These are phyloP conservation scores for Platynereis dumerilii DNA, from an alignment of 2,888 invertebrate species.

Conservation along the genomic window DNA sequence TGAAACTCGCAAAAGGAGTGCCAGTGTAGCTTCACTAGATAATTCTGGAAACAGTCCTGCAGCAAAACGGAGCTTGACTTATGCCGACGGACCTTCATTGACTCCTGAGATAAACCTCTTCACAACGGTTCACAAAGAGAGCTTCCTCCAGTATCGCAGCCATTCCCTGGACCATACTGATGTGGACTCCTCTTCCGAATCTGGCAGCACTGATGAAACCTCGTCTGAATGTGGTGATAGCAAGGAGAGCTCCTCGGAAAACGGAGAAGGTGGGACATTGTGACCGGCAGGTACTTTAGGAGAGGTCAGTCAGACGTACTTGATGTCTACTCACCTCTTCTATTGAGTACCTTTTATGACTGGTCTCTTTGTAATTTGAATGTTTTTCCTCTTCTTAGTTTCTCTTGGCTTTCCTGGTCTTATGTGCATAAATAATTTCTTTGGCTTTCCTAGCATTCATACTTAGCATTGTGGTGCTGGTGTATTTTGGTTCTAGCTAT, in stretches of 20 bases:
- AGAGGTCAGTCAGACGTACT: slow-evolving; percentile 23
- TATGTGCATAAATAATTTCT: no score
- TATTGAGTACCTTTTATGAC: no score
- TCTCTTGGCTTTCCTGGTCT: no score
- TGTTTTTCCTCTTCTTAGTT: no score
- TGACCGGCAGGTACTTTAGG: slow-evolving; percentile 24
- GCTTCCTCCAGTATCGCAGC: slow-evolving; percentile 66
- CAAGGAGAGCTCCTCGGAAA: slow-evolving; percentile 26
- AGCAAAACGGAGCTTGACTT: slow-evolving; percentile 48
- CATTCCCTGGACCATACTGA: slow-evolving; percentile 51
- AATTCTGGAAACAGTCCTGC: slow-evolving; percentile 23
- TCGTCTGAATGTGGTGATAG: slow-evolving; percentile 42
- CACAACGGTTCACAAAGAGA: slow-evolving; percentile 53
- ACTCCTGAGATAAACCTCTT: slow-evolving; percentile 6
- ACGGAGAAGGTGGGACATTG: slow-evolving; percentile 19
- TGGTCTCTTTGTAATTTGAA: no score
- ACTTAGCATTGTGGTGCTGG: no score
- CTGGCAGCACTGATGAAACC: slow-evolving; percentile 54
- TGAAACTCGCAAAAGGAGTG: slow-evolving; percentile 12
- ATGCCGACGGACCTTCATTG: slow-evolving; percentile 41
- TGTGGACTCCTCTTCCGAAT: slow-evolving; percentile 53
- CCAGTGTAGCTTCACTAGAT: background rate
- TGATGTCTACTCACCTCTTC: no score
- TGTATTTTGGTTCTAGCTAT: no score
- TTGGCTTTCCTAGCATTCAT: no score